phyloP scores from a whole-genome alignment of 2,113 vertebrate species.

The Ciconia maguari region DNA sequence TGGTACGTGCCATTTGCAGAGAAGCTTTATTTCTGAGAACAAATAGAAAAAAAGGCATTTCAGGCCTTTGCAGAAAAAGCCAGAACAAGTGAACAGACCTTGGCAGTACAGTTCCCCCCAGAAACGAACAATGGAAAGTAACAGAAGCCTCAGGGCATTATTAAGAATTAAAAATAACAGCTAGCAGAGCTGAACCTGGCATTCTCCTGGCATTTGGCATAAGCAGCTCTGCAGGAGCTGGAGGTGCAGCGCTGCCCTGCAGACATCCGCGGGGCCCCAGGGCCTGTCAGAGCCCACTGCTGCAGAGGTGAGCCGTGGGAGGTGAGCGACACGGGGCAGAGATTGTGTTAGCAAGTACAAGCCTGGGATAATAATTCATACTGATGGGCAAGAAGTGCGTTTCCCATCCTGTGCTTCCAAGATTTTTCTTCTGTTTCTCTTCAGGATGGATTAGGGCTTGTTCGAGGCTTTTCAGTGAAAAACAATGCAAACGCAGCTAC shows the following conservation, averaged over 20 bases:
- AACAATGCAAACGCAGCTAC: not conserved
- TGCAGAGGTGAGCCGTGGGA: not conserved
- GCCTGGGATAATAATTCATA: not conserved
- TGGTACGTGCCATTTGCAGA: slow-evolving; percentile 2
- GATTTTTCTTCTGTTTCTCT: not conserved
- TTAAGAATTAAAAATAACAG: slow-evolving; percentile 22
- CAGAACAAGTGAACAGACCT: slow-evolving; percentile 57
- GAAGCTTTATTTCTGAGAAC: slow-evolving; percentile 16
- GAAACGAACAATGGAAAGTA: slow-evolving; percentile 5
- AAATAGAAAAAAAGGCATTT: slow-evolving; percentile 28
- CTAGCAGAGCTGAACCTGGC: not conserved
- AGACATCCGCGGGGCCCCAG: rapidly evolving
- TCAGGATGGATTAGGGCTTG: not conserved
- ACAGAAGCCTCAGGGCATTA: slow-evolving; percentile 17
- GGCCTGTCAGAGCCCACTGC: rapidly evolving
- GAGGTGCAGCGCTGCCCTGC: not conserved
- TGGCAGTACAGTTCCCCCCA: slow-evolving; percentile 10
- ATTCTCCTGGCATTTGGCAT: not conserved
- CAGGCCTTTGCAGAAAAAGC: not conserved
- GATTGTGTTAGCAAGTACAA: not conserved
- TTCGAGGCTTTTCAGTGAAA: not conserved
- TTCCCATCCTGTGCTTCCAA: not conserved
- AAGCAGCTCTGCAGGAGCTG: rapidly evolving
- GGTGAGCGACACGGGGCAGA: not conserved
- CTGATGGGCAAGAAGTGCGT: not conserved